Evolutionary conservation across 2,797 vertebrate species (phyloP), one percentile per base, ranked within the genome.

Genomic region (Tolypeutes matacus): DNA sequence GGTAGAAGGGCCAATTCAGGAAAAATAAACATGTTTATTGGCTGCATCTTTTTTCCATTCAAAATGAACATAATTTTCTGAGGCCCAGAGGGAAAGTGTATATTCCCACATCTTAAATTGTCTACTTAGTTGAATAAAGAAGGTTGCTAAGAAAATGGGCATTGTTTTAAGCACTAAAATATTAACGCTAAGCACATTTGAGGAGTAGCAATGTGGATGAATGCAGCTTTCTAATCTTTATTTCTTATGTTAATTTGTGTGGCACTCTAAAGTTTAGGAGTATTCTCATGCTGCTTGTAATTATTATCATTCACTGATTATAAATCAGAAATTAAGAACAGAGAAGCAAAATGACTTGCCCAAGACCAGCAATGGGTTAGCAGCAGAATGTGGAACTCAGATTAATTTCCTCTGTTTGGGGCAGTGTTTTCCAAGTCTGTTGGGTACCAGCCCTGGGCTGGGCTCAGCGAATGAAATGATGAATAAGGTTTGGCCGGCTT

Each of bases 11-110:
- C 36, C 65, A 65, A 70, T 75, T 89, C 23, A 83, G 85, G 87
- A 73, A 69, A 81, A 86, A 84, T 58, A 91, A 51, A 82, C 49
- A 31, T 58, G 34, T 65, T 93, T 96, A 83, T 80, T 20, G 46
- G 56, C 49, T 93, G 27, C 29, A 80, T 83, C 58, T 70, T 97
- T 94, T 73, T 78, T 49, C 36, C 31, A 70, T 70, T 89, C 70
- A 53, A 73, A 89, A 89, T 75, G 65, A 84, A 89, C 92, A 58
- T 95, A 89, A 86, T 70, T 83, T 82, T 72, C 49, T 29, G 36
- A 51, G 12, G 23, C 51, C 81, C 75, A 1, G 3, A 60, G n/a
- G 46, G n/a, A 34, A 92, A 95, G 29, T 53, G 3, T 75, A 53
- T 89, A 8, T 56, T 83, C 60, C 89, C 78, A 51, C 27, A 93